These are phyloP conservation scores for Irena cyanogastra DNA, from an alignment of 2,113 vertebrate genomes.

Conservation along the genomic window DNA sequence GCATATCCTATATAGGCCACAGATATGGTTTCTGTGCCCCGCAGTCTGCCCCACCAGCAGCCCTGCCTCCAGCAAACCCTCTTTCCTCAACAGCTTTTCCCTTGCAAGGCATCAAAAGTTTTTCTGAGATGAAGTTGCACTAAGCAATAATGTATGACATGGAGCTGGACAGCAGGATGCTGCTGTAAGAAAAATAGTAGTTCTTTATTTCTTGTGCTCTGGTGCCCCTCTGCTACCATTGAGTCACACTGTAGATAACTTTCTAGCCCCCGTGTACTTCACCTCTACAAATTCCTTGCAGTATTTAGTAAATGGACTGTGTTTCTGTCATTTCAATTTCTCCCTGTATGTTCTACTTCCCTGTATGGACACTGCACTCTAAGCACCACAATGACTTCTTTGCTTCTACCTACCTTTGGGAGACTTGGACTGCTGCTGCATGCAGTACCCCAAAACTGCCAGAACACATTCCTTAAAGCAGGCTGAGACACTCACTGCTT, in stretches of 20 bases:
- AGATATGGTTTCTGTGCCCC: not conserved
- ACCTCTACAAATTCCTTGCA: not conserved
- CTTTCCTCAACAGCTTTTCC: not conserved
- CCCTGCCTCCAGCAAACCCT: not conserved
- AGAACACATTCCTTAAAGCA: not conserved
- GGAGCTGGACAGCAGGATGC: not conserved
- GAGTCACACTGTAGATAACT: not conserved
- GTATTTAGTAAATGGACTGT: not conserved
- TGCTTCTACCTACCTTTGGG: not conserved
- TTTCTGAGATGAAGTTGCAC: not conserved
- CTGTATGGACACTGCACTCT: not conserved
- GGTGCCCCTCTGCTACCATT: not conserved
- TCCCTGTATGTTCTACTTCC: not conserved
- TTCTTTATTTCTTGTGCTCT: not conserved
- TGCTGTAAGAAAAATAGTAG: not conserved
- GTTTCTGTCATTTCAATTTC: not conserved
- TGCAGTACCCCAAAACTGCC: not conserved
- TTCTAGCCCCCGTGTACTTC: not conserved
- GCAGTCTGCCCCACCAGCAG: not conserved
- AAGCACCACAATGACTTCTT: not conserved
- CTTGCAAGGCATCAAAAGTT: not conserved
- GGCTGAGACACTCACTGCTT: not conserved
- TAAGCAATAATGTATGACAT: not conserved
- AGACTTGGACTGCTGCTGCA: not conserved
- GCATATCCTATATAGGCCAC: not conserved